Conservation (phyloP, 2,113 vertebrate genomes). For the Rhinolophus sinicus region DNA sequence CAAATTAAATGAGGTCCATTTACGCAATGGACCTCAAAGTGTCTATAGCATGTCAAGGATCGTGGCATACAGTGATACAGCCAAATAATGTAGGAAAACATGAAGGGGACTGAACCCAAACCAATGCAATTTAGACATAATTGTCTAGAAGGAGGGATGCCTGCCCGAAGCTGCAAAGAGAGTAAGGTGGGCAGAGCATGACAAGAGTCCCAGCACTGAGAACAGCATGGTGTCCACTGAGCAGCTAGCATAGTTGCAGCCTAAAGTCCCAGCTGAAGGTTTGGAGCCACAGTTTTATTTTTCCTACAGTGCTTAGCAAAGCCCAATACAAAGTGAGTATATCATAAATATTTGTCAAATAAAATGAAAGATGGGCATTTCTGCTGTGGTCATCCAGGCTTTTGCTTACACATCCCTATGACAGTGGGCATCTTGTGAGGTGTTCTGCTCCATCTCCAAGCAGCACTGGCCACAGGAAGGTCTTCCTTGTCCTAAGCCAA, state of each 20-base stretch:
- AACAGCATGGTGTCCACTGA: background rate
- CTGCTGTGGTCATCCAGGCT: background rate
- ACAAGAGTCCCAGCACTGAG: background rate
- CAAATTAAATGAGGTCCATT: no score
- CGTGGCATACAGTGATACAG: background rate
- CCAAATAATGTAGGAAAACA: background rate
- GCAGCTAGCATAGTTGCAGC: background rate
- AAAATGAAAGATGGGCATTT: background rate
- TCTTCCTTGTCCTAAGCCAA: background rate
- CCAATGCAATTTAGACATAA: background rate
- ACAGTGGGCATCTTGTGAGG: background rate
- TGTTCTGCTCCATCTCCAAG: background rate
- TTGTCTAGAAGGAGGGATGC: background rate
- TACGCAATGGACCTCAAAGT: background rate
- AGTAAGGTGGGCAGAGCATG: background rate
- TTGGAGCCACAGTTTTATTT: background rate
- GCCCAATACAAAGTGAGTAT: background rate
- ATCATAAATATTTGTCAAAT: conserved; percentile 44
- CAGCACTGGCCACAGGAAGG: background rate
- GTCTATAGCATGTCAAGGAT: background rate
- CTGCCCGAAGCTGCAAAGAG: background rate
- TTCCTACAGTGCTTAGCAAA: background rate
- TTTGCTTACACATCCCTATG: background rate
- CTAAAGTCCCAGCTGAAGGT: background rate
- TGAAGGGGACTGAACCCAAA: background rate